Evolutionary conservation across 2,888 invertebrate species (phyloP).

Genomic region (Scaptomyza parva): DNA sequence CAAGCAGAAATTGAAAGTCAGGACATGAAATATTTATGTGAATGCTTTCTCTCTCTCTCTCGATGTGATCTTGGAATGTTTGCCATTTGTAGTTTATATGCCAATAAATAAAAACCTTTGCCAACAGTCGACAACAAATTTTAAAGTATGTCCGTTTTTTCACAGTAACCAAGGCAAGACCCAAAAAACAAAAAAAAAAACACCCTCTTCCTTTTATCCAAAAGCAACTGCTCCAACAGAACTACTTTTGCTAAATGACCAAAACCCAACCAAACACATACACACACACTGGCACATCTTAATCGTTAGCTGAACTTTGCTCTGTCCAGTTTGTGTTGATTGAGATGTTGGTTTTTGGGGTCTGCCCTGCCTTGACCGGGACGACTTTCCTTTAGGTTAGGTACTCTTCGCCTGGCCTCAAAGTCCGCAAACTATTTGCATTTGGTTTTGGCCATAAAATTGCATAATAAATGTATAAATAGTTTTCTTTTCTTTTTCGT

Average conservation of each 20-base stretch:
- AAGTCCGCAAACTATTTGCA: slow-evolving; percentile 71
- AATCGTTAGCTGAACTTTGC: slow-evolving; percentile 67
- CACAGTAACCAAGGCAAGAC: slow-evolving; percentile 48
- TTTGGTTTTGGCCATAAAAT: slow-evolving; percentile 73
- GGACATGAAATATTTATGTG: slow-evolving; percentile 76
- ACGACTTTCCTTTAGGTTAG: slow-evolving; percentile 1
- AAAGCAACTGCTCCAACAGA: slow-evolving; percentile 12
- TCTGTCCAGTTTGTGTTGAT: slow-evolving; percentile 58
- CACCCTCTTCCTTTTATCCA: not conserved
- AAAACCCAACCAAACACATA: slow-evolving; percentile 21
- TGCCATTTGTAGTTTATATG: slow-evolving; percentile 76
- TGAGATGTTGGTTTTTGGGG: slow-evolving; percentile 67
- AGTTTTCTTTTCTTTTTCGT: slow-evolving; percentile 30
- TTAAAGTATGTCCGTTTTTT: slow-evolving; percentile 64
- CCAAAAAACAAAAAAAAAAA: not conserved
- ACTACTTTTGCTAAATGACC: slow-evolving; percentile 61
- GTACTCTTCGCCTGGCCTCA: slow-evolving; percentile 19
- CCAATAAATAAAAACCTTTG: slow-evolving; percentile 75
- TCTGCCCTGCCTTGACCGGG: slow-evolving; percentile 15
- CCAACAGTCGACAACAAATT: slow-evolving; percentile 62
- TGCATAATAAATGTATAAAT: slow-evolving; percentile 69
- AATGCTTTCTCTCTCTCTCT: slow-evolving; percentile 27
- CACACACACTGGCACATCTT: slow-evolving; percentile 28
- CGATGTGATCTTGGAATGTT: slow-evolving; percentile 62
- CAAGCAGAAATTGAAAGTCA: slow-evolving; percentile 73